Evolutionary conservation across 2,888 invertebrate species (phyloP).

Genomic region (Rhimphoctona megacephalus): DNA sequence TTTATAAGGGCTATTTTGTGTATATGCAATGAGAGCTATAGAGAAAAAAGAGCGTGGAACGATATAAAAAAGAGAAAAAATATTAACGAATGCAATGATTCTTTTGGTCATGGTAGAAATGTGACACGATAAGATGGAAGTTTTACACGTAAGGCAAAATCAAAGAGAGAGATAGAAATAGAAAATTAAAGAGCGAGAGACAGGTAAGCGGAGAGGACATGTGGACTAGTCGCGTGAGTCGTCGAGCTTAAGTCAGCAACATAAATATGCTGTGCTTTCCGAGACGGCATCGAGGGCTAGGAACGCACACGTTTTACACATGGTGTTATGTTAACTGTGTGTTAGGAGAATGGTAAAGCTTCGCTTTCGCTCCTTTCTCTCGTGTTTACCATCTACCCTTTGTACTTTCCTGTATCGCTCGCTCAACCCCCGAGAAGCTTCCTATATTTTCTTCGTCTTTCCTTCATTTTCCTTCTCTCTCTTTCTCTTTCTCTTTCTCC

Average conservation of each 20-base stretch:
- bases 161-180: conserved; percentile 2
- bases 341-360: conserved; percentile 43
- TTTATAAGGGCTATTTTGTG: conserved; percentile 10
- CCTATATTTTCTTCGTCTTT: conserved; percentile 16
- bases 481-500: conserved; percentile 6
- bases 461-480: conserved; percentile 6
- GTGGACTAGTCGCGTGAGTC: conserved; percentile 69
- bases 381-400: conserved; percentile 64
- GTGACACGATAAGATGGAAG: conserved; percentile 48
- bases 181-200: neutral
- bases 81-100: conserved; percentile 55
- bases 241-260: conserved; percentile 69
- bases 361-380: conserved; percentile 44
- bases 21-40: neutral
- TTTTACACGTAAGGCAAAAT: conserved; percentile 29
- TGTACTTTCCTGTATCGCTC: conserved; percentile 49
- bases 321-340: conserved; percentile 39
- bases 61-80: conserved; percentile 25
- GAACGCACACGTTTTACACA: conserved; percentile 48
- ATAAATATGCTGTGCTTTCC: conserved; percentile 68
- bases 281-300: conserved; percentile 60
- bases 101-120: conserved; percentile 55
- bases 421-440: conserved; percentile 33
- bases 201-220: conserved; percentile 5
- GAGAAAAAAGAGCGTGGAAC: conserved; percentile 12